These are phyloP conservation scores for Acanthurus leucopareius DNA, from an alignment of 2,797 vertebrate species.

Conservation along the genomic window DNA sequence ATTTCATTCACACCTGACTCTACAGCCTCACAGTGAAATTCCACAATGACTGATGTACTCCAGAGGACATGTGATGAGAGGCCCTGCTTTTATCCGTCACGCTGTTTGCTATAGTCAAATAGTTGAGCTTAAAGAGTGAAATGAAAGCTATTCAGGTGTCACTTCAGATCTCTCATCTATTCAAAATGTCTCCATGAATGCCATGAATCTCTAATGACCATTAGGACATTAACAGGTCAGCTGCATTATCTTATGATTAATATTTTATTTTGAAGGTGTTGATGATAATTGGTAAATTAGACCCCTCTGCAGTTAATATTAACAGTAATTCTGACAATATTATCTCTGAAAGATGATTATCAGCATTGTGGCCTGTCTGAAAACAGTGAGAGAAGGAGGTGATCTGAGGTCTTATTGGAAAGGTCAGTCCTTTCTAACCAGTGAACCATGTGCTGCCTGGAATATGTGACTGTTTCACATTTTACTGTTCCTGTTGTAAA, in stretches of 20 bases:
- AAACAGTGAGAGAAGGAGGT: background rate
- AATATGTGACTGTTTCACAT: background rate
- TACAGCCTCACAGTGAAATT: background rate
- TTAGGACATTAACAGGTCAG: background rate
- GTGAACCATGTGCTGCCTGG: background rate
- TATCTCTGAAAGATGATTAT: background rate
- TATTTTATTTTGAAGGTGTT: background rate
- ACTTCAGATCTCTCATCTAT: background rate
- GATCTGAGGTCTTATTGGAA: background rate
- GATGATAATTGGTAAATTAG: background rate
- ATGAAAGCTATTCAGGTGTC: background rate
- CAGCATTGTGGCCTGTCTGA: background rate
- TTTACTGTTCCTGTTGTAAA: background rate
- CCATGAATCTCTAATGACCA: background rate
- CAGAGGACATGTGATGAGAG: conserved; percentile 5
- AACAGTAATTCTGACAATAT: background rate
- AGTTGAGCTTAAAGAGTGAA: conserved; percentile 7
- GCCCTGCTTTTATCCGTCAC: background rate
- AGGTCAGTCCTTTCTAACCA: background rate
- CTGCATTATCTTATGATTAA: background rate
- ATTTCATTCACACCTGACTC: conserved; percentile 22
- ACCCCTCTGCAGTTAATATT: background rate
- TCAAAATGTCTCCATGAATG: background rate
- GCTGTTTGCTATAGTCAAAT: conserved; percentile 8
- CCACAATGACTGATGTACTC: background rate